A percentile compares a stretch with the other conserved stretches of the same genome.
phyloP scores from a whole-genome alignment of 2,888 invertebrate species.

The Parnassius smintheus region DNA sequence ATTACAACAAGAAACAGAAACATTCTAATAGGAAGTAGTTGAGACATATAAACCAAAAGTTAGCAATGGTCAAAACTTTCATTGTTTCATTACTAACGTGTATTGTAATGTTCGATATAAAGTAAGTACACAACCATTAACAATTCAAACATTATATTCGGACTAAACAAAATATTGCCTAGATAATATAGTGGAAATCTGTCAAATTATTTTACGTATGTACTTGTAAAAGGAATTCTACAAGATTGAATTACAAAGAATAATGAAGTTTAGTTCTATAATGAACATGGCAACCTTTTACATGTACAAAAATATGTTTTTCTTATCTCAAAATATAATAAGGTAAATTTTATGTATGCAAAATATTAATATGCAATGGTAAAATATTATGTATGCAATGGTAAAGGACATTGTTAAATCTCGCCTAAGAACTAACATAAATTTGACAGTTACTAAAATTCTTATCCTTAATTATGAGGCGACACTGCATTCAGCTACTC shows the following conservation, averaged over 20 bases:
- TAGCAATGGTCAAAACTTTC: conserved; percentile 33
- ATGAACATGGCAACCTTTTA: conserved; percentile 79
- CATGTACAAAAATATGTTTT: conserved; percentile 77
- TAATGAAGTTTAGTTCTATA: conserved; percentile 53
- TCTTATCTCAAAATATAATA: conserved; percentile 60
- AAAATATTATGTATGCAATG: too few species aligned
- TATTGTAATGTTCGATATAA: conserved; percentile 31
- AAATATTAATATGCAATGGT: too few species aligned
- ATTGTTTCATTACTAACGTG: conserved; percentile 34
- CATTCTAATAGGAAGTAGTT: conserved; percentile 63
- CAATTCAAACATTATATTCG: conserved; percentile 54
- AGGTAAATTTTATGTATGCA: too few species aligned
- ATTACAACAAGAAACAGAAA: conserved; percentile 67
- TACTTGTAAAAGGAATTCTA: conserved; percentile 12
- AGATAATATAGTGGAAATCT: conserved; percentile 34
- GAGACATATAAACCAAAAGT: conserved; percentile 51
- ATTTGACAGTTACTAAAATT: too few species aligned
- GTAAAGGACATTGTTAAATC: too few species aligned
- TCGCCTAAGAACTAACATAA: too few species aligned
- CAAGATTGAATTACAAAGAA: conserved; percentile 25
- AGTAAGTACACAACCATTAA: conserved; percentile 79
- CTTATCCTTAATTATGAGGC: too few species aligned
- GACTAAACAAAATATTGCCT: conserved; percentile 28
- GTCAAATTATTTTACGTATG: conserved; percentile 25
- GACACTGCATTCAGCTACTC: too few species aligned